Evolutionary conservation across 2,888 invertebrate species (phyloP), one percentile per base, ranked within the genome.

Genomic region (Pheosia gnoma): DNA sequence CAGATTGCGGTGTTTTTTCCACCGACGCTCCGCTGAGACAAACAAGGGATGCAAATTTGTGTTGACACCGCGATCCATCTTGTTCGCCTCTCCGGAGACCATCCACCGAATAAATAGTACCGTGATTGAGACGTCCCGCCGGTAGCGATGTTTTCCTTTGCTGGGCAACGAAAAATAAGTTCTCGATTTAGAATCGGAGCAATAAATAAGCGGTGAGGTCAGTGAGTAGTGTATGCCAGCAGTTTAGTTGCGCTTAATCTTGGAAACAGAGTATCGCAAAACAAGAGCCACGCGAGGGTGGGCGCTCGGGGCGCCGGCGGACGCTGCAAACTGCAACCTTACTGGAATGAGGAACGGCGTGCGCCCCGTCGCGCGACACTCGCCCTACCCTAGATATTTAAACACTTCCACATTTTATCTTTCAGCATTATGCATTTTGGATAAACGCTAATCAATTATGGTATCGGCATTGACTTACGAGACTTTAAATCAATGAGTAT

Each of bases 11-110:
- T 91, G 90, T 92, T 92, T 91, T 90, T 91, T 89, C 90, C 86
- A 80, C 85, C 84, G 84, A 85, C 84, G 86, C 86, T 86, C 83
- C 82, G 80, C 77, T 82, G 91, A 91, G 91, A 93, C 90, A 93
- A 93, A 93, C 93, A 93, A 91, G 88, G 89, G 90, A 93, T 93
- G 93, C 93, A 93, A 93, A 93, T 93, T 92, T 88, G 88, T 93
- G 93, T 93, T 93, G 93, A 93, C 93, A 90, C 91, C 87, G 83
- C 93, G 88, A 93, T 93, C 93, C 91, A 87, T 93, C 93, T 93
- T 91, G 91, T 92, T 91, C 90, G 90, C 71, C 89, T 90, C 93
- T 89, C 91, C 78, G 75, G 90, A 91, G 92, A 90, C 91, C 86
- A 78, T 84, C 83, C 84, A 82, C 85, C 81, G 87, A 87, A 89